Conservation (phyloP, 2,888 invertebrate species). For the Heliconius hortense region DNA sequence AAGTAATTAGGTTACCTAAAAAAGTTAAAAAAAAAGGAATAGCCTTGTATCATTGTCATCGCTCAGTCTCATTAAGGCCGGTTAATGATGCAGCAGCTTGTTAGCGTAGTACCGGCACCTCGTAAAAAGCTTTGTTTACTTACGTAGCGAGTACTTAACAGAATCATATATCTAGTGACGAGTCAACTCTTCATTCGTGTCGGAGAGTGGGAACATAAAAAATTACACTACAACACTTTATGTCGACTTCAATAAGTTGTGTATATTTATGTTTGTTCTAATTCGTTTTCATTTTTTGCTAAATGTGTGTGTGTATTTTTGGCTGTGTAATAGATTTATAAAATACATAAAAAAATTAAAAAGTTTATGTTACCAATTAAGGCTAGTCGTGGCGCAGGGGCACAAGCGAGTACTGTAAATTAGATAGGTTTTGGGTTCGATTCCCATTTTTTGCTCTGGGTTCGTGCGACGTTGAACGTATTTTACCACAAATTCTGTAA, state of each 20-base stretch:
- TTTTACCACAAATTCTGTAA: no score
- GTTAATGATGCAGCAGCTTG: slow-evolving; percentile 70
- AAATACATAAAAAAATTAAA: no score
- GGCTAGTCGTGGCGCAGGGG: no score
- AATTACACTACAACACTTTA: slow-evolving; percentile 9
- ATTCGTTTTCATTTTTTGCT: neutral
- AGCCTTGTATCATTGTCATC: slow-evolving; percentile 39
- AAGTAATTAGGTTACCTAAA: slow-evolving; percentile 37
- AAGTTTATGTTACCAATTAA: no score
- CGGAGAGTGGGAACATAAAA: slow-evolving; percentile 9
- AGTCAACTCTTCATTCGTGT: slow-evolving; percentile 21
- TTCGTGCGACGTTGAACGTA: no score
- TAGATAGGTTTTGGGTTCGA: no score
- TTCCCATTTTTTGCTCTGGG: no score
- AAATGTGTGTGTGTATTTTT: neutral
- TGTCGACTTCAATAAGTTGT: neutral
- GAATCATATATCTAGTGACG: slow-evolving; percentile 22
- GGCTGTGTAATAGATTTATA: neutral
- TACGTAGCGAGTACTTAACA: slow-evolving; percentile 24
- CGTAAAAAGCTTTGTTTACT: slow-evolving; percentile 49
- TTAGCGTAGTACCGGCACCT: slow-evolving; percentile 58
- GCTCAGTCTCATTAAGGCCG: slow-evolving; percentile 56
- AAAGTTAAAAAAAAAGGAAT: slow-evolving; percentile 33
- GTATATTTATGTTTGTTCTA: neutral
- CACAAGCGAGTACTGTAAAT: no score